Conservation (phyloP, 2,113 vertebrate species). For the Dasypus novemcinctus region DNA sequence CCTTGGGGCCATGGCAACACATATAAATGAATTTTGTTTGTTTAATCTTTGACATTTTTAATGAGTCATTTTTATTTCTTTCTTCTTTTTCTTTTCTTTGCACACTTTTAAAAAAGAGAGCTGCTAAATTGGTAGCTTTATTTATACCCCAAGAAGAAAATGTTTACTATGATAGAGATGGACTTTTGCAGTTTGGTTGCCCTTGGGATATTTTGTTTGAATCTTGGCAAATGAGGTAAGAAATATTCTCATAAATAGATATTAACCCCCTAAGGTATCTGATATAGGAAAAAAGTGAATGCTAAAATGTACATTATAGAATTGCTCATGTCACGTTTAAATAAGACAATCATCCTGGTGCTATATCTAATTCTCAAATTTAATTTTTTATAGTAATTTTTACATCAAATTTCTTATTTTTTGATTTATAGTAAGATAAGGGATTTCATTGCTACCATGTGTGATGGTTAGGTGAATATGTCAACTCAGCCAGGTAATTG, state of each 20-base stretch:
- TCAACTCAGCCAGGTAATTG: too few species aligned
- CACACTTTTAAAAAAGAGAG: not conserved
- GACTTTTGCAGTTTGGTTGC: not conserved
- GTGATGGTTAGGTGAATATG: too few species aligned
- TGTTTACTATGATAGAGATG: conserved; percentile 15
- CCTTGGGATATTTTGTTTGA: conserved; percentile 27
- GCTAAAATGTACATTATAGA: conserved; percentile 20
- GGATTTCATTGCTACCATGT: not conserved
- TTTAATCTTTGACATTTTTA: conserved; percentile 42
- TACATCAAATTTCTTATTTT: conserved; percentile 25
- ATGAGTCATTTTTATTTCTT: not conserved
- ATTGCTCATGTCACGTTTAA: conserved; percentile 6
- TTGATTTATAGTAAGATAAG: conserved; percentile 12
- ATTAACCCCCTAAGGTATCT: not conserved
- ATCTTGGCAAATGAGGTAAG: conserved; percentile 22
- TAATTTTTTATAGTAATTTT: conserved; percentile 49
- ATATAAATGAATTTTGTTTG: not conserved
- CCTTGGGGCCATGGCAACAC: not conserved
- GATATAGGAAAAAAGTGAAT: conserved; percentile 41
- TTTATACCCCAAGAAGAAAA: conserved; percentile 35
- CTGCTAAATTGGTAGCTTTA: conserved; percentile 48
- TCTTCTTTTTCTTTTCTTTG: conserved; percentile 11
- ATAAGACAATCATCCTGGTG: not conserved
- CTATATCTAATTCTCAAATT: conserved; percentile 10
- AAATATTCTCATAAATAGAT: conserved; percentile 44